A percentile compares a stretch with the other conserved stretches of the same genome.
Conservation (phyloP, 2,888 invertebrate genomes). For the Limenitis camilla region DNA sequence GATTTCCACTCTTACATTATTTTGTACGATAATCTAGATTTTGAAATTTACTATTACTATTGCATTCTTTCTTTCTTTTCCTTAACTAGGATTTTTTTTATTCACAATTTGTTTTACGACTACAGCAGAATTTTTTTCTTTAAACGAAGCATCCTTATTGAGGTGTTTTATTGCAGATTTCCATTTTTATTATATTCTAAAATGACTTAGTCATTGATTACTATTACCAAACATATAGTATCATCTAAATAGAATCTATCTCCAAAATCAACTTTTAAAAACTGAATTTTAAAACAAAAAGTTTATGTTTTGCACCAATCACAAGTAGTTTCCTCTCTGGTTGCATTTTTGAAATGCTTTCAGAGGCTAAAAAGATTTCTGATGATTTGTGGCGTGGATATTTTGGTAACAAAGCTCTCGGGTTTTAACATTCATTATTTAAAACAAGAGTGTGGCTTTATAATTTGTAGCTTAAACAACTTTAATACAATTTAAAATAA, state of each 20-base stretch:
- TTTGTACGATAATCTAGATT: background rate
- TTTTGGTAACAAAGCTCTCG: slow-evolving; percentile 25
- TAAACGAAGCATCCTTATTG: no score
- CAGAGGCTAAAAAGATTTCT: slow-evolving; percentile 52
- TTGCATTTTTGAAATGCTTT: slow-evolving; percentile 54
- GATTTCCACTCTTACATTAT: slow-evolving; percentile 1
- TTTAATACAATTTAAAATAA: background rate
- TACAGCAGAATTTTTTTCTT: no score
- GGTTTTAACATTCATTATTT: slow-evolving; percentile 2
- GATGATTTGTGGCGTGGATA: slow-evolving; percentile 59
- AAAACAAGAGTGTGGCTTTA: background rate
- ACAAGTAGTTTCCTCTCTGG: slow-evolving; percentile 30
- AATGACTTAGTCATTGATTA: no score
- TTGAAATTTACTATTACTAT: no score
- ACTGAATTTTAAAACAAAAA: background rate
- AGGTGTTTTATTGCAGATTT: no score
- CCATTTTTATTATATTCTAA: no score
- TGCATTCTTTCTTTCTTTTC: no score
- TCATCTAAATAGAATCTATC: no score
- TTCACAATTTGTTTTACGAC: no score
- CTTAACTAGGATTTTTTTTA: no score
- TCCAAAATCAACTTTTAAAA: no score
- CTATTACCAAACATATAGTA: no score
- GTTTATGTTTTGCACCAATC: slow-evolving; percentile 6
- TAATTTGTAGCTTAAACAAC: background rate